Evolutionary conservation across 2,888 invertebrate species (phyloP).

Genomic region (Drosophila prostipennis): DNA sequence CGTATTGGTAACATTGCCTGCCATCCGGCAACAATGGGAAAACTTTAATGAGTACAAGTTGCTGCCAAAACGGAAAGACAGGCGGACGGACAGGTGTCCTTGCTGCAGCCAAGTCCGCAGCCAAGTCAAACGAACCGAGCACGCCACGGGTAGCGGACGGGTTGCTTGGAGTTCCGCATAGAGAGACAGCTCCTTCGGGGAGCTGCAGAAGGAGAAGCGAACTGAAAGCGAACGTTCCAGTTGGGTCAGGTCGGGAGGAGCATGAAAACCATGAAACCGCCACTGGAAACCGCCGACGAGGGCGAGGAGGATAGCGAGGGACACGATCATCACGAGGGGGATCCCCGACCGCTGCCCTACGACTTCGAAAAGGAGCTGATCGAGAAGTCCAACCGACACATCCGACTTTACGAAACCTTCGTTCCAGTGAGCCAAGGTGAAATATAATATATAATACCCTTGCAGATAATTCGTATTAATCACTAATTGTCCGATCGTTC

Average conservation of each 20-base stretch:
- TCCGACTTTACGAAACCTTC: constrained; percentile 73
- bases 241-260: neutral
- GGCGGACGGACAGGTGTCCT: constrained; percentile 60
- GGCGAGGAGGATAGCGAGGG: constrained; percentile 49
- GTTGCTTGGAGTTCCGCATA: neutral
- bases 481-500: no score
- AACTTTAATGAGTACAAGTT: constrained; percentile 80
- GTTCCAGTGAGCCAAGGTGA: constrained; percentile 73
- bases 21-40: constrained; percentile 60
- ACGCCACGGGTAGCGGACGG: constrained; percentile 62
- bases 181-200: constrained; percentile 1
- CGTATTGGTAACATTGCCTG: constrained; percentile 44
- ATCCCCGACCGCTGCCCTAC: constrained; percentile 75
- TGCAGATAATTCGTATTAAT: no score
- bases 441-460: neutral
- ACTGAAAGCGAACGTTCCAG: neutral
- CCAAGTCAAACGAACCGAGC: constrained; percentile 46
- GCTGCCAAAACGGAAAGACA: constrained; percentile 59
- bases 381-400: constrained; percentile 76
- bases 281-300: constrained; percentile 32
- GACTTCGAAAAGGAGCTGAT: constrained; percentile 82
- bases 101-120: constrained; percentile 44
- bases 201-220: neutral
- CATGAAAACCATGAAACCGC: constrained; percentile 17
- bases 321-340: constrained; percentile 59